phyloP scores from a whole-genome alignment of 2,113 vertebrate genomes.

The Elgaria multicarinata region DNA sequence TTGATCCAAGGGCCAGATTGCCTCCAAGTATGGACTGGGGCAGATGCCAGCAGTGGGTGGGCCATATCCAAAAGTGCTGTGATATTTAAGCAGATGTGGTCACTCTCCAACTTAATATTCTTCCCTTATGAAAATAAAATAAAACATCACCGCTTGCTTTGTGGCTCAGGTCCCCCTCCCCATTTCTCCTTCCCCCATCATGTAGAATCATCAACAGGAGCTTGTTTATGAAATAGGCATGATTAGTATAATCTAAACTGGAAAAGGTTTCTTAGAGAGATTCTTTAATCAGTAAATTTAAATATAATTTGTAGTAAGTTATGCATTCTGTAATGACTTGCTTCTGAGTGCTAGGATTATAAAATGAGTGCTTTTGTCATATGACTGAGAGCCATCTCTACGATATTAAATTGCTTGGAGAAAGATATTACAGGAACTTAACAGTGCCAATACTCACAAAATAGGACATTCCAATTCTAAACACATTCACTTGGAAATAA shows the following conservation, averaged over 20 bases:
- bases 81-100: background rate
- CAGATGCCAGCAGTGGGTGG: too few relatives aligned
- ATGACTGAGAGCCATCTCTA: constrained; percentile 9
- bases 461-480: background rate
- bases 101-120: background rate
- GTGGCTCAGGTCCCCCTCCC: constrained; percentile 26
- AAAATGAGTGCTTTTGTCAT: constrained; percentile 53
- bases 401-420: constrained; percentile 44
- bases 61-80: too few relatives aligned
- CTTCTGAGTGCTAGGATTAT: constrained; percentile 43
- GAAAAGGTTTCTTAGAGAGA: background rate
- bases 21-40: too few relatives aligned
- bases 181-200: background rate
- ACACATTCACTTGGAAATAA: background rate
- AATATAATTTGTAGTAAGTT: constrained; percentile 32
- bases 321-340: background rate
- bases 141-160: background rate
- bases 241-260: background rate
- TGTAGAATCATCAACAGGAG: constrained; percentile 28
- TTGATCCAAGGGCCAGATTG: too few relatives aligned
- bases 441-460: background rate
- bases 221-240: constrained; percentile 31
- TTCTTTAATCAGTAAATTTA: constrained; percentile 27
- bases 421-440: constrained; percentile 7
- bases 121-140: background rate